phyloP scores from a whole-genome alignment of 2,797 vertebrate species.

The Crax fasciolata region DNA sequence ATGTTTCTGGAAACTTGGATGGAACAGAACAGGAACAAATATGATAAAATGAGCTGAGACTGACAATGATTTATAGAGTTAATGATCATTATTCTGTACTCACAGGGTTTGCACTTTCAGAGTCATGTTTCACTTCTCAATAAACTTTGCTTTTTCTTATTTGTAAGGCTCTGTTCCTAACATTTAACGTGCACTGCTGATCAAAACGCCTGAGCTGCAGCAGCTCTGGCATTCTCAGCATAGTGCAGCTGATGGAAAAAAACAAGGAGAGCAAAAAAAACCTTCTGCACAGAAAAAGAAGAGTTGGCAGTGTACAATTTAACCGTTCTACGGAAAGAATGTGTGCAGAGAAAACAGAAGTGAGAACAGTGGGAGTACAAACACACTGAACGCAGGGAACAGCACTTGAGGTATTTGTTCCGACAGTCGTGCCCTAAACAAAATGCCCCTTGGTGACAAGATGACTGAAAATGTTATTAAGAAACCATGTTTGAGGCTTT shows the following conservation, averaged over 20 bases:
- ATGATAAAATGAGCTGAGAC: constrained; percentile 64
- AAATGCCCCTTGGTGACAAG: background rate
- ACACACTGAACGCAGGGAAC: accelerated
- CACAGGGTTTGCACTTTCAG: background rate
- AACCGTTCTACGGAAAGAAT: background rate
- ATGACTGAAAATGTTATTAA: background rate
- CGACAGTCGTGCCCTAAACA: background rate
- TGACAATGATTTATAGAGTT: constrained; percentile 58
- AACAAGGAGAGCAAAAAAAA: background rate
- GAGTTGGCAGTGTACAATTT: background rate
- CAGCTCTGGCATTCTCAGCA: background rate
- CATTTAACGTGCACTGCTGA: background rate
- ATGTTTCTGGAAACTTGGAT: constrained; percentile 69
- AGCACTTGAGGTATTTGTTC: background rate
- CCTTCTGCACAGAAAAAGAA: background rate
- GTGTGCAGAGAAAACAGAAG: background rate
- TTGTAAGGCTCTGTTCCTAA: background rate
- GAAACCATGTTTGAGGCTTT: background rate
- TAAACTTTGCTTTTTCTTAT: constrained; percentile 26
- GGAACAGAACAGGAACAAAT: constrained; percentile 72
- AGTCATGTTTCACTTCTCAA: constrained; percentile 28
- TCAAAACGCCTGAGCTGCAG: background rate
- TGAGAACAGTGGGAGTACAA: accelerated
- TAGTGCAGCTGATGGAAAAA: background rate
- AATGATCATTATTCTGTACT: constrained; percentile 4